A percentile compares a stretch with the other conserved stretches of the same genome.
Evolutionary conservation across 2,888 invertebrate species (phyloP).

Genomic region (Drosophila prolongata): DNA sequence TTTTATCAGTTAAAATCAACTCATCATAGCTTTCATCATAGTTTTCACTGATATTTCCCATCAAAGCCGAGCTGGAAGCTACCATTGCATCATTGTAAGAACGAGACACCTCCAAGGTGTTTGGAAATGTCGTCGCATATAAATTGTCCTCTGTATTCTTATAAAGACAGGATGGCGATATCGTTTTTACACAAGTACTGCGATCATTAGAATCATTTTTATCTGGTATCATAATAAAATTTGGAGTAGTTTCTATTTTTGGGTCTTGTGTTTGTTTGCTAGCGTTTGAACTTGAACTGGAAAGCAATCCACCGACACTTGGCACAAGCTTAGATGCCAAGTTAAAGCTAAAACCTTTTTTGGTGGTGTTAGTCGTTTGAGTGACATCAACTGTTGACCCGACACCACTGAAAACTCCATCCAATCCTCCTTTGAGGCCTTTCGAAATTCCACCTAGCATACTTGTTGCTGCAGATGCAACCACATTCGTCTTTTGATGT

Average conservation of each 20-base stretch:
- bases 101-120: not conserved
- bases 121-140: not conserved
- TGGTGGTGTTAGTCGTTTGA: slow-evolving; percentile 30
- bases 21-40: slow-evolving; percentile 33
- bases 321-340: slow-evolving; percentile 82
- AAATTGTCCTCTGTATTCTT: not conserved
- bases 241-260: slow-evolving; percentile 15
- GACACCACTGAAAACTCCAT: slow-evolving; percentile 77
- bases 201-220: not conserved
- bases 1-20: slow-evolving; percentile 21
- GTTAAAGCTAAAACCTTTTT: slow-evolving; percentile 76
- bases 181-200: not conserved
- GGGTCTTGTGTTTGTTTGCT: slow-evolving; percentile 21
- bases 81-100: not conserved
- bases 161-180: not conserved
- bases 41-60: slow-evolving; percentile 15
- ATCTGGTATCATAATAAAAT: slow-evolving; percentile 6
- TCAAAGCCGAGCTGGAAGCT: not conserved
- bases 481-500: slow-evolving; percentile 72
- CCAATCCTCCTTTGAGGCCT: slow-evolving; percentile 80
- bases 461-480: slow-evolving; percentile 68
- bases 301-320: slow-evolving; percentile 73
- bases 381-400: slow-evolving; percentile 52
- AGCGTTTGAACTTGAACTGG: slow-evolving; percentile 26
- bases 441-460: slow-evolving; percentile 80